These are phyloP conservation scores for Nomada lathburiana DNA, from an alignment of 2,888 invertebrate species.

Conservation along the genomic window DNA sequence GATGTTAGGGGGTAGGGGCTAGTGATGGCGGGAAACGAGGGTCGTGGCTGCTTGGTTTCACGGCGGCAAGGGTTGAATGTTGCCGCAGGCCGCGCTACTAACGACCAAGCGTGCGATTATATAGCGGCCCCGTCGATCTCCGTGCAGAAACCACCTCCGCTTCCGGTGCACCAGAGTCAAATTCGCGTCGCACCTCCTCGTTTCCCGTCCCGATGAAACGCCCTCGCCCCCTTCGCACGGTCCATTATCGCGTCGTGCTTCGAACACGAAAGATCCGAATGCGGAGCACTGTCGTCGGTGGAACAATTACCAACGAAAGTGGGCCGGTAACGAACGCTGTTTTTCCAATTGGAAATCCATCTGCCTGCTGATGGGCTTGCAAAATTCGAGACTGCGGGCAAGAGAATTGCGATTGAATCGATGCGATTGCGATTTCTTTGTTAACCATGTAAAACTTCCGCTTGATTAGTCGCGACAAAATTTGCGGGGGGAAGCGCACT, in stretches of 20 bases:
- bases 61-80: slow-evolving; percentile 77
- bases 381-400: not conserved
- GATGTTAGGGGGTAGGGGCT: slow-evolving; percentile 54
- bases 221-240: not conserved
- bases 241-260: slow-evolving; percentile 45
- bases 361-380: not conserved
- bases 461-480: not conserved
- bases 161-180: slow-evolving; percentile 68
- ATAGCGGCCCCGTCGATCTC: slow-evolving; percentile 70
- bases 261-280: slow-evolving; percentile 2
- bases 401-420: not conserved
- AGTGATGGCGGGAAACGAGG: slow-evolving; percentile 62
- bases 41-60: slow-evolving; percentile 67
- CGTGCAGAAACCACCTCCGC: slow-evolving; percentile 73
- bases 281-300: slow-evolving; percentile 16
- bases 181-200: slow-evolving; percentile 48
- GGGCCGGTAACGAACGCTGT: slow-evolving; percentile 25
- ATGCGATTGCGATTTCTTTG: not conserved
- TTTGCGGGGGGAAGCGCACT: not conserved
- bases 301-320: slow-evolving; percentile 31
- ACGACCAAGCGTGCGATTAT: slow-evolving; percentile 77
- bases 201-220: slow-evolving; percentile 48
- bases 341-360: slow-evolving; percentile 19
- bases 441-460: not conserved
- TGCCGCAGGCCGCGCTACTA: slow-evolving; percentile 76